A percentile compares a stretch with the other conserved stretches of the same genome.
These are phyloP conservation scores for Pemphredon lugubris DNA, from an alignment of 2,888 invertebrate genomes.

Conservation along the genomic window DNA sequence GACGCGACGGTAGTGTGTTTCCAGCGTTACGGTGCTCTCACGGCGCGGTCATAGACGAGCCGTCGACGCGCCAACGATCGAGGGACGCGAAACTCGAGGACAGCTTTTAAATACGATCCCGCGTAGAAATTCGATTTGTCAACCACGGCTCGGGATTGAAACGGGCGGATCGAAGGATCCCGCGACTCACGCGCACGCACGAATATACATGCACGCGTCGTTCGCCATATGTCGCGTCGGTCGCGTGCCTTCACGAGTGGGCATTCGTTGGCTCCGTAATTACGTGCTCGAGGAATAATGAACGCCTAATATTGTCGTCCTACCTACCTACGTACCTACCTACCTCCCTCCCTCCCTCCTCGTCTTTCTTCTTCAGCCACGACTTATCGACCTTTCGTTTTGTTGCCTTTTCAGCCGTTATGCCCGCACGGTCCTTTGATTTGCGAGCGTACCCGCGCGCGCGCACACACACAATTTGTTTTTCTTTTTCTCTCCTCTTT, in stretches of 20 bases:
- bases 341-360: too few relatives aligned
- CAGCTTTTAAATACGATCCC: conserved; percentile 9
- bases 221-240: conserved; percentile 75
- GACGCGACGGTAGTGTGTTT: too few relatives aligned
- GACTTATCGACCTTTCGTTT: conserved; percentile 79
- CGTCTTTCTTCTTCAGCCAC: conserved; percentile 47
- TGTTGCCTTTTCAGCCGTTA: conserved; percentile 70
- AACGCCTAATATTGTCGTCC: conserved; percentile 78
- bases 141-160: conserved; percentile 24
- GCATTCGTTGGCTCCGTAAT: conserved; percentile 72
- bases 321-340: conserved; percentile 29
- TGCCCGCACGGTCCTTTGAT: conserved; percentile 62
- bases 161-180: conserved; percentile 43
- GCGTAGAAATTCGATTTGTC: conserved; percentile 35
- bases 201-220: conserved; percentile 41
- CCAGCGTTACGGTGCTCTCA: too few relatives aligned
- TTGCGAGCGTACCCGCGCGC: conserved; percentile 27
- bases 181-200: conserved; percentile 42
- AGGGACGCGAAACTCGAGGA: conserved; percentile 7
- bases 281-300: conserved; percentile 77
- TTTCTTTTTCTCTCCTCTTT: conserved; percentile 24
- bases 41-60: too few relatives aligned
- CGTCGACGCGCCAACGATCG: too few relatives aligned
- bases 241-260: conserved; percentile 79
- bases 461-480: background rate